phyloP scores from a whole-genome alignment of 2,797 vertebrate genomes.

The Heterohyrax brucei region DNA sequence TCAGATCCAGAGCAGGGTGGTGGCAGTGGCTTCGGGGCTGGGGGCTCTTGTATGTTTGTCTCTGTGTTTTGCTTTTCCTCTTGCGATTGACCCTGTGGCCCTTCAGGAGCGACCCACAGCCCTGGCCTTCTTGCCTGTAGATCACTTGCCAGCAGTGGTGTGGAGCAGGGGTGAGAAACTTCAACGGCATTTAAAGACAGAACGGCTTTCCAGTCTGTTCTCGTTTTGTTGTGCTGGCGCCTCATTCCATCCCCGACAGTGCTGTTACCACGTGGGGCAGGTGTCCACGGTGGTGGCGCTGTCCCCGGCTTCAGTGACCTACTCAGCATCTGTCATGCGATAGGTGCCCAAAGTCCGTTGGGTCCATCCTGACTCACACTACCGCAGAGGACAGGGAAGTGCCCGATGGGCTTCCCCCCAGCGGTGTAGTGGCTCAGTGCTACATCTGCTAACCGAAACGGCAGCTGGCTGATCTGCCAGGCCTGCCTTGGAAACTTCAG shows the following conservation, averaged over 20 bases:
- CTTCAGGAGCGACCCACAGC: neutral
- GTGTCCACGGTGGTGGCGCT: neutral
- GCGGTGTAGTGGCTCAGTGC: too few relatives aligned
- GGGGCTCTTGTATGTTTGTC: neutral
- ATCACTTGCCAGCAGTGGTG: neutral
- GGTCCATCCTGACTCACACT: too few relatives aligned
- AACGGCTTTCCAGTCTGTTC: conserved; percentile 8
- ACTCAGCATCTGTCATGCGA: neutral
- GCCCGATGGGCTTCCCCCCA: too few relatives aligned
- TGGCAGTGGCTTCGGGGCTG: neutral
- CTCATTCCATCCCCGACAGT: too few relatives aligned
- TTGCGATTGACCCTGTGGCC: neutral
- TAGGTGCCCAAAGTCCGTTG: neutral
- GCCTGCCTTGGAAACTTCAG: too few relatives aligned
- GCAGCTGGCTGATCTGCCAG: too few relatives aligned
- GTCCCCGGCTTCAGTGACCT: conserved; percentile 2
- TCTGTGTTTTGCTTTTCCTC: neutral
- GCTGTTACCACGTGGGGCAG: neutral
- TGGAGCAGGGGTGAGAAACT: neutral
- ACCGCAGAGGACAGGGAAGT: too few relatives aligned
- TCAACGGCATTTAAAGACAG: conserved; percentile 7
- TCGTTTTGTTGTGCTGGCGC: neutral
- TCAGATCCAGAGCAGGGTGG: neutral
- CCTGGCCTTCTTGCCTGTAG: neutral
- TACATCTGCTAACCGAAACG: too few relatives aligned